Evolutionary conservation across 2,888 invertebrate species (phyloP).

Genomic region (Oscheius sp.): DNA sequence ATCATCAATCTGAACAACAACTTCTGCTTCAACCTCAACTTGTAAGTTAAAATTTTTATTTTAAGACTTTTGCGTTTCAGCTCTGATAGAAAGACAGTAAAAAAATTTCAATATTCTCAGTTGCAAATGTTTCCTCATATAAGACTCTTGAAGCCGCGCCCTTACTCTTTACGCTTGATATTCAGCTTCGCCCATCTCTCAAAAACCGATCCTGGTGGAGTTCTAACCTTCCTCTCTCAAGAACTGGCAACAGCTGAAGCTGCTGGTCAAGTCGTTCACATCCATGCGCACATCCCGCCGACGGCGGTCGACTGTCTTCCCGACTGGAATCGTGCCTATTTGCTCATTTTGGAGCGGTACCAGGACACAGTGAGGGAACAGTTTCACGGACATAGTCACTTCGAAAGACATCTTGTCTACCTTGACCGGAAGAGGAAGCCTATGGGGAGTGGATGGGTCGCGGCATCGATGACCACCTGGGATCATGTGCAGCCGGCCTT

Average conservation of each 20-base stretch:
- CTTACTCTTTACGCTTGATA: no score
- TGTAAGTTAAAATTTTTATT: neutral
- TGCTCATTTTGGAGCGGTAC: neutral
- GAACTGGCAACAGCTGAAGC: slow-evolving; percentile 12
- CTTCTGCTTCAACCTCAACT: slow-evolving; percentile 11
- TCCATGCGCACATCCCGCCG: slow-evolving; percentile 21
- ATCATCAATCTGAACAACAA: slow-evolving; percentile 18
- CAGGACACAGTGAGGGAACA: slow-evolving; percentile 2
- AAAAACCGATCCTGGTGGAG: slow-evolving; percentile 4
- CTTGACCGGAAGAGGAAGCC: neutral
- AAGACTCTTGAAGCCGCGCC: no score
- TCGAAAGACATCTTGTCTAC: slow-evolving; percentile 10
- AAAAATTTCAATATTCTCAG: no score
- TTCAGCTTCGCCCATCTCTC: slow-evolving; percentile 7
- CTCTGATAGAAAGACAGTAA: no score
- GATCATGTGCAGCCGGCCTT: slow-evolving; percentile 21
- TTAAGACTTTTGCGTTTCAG: neutral
- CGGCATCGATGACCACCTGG: slow-evolving; percentile 19
- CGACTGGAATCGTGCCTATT: slow-evolving; percentile 4
- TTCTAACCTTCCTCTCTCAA: neutral
- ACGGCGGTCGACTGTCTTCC: slow-evolving; percentile 1
- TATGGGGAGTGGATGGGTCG: slow-evolving; percentile 16
- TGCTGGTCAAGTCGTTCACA: slow-evolving; percentile 9
- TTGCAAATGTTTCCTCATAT: no score
- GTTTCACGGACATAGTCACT: slow-evolving; percentile 15